Conservation (phyloP, 92 coral and sea anemone species). For the Epizoanthus rinbou region DNA sequence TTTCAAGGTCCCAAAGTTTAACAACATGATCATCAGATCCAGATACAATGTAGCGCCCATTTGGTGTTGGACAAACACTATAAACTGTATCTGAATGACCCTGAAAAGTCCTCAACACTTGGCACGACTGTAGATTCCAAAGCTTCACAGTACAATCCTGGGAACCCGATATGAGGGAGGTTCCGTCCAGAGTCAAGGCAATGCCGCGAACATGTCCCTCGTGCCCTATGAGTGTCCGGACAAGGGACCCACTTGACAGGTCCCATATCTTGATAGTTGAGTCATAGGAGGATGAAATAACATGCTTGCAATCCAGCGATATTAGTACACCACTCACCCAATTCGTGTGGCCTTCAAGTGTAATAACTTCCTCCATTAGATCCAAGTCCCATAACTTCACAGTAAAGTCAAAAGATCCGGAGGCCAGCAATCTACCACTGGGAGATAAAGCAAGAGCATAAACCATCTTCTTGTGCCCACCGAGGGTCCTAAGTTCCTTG, state of each 20-base stretch:
- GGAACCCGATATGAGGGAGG: constrained; percentile 51
- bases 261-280: constrained; percentile 57
- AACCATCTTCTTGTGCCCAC: constrained; percentile 56
- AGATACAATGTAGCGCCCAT: constrained; percentile 50
- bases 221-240: constrained; percentile 48
- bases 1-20: constrained; percentile 61
- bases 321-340: constrained; percentile 61
- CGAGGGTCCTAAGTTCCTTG: constrained; percentile 57
- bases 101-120: constrained; percentile 32
- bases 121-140: constrained; percentile 44
- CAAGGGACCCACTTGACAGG: constrained; percentile 36
- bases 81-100: constrained; percentile 69
- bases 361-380: constrained; percentile 36
- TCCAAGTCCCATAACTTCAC: constrained; percentile 67
- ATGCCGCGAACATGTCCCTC: constrained; percentile 66
- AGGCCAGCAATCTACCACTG: constrained; percentile 51
- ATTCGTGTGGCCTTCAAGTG: constrained; percentile 47
- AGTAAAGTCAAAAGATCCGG: constrained; percentile 61
- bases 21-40: constrained; percentile 56
- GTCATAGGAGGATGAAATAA: constrained; percentile 60
- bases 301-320: constrained; percentile 44
- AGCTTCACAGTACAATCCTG: constrained; percentile 60
- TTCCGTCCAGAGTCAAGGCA: constrained; percentile 54
- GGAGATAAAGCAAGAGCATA: constrained; percentile 62
- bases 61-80: constrained; percentile 42